A percentile compares a stretch with the other conserved stretches of the same genome.
Conservation (phyloP, 2,797 vertebrate genomes). For the Catamblyrhynchus diadema region DNA sequence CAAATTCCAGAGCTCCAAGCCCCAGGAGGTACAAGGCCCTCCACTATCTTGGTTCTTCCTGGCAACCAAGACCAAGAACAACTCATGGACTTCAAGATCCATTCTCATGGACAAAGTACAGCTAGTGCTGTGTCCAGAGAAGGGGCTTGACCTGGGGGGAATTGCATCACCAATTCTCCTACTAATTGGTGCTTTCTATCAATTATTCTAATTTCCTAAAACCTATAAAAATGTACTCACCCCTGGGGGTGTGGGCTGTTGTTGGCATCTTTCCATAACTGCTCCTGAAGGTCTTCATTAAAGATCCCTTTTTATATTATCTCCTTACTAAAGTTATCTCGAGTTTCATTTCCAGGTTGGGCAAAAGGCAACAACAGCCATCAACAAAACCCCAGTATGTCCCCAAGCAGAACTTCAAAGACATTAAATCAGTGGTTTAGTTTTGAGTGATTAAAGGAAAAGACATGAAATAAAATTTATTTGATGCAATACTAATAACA, state of each 20-base stretch:
- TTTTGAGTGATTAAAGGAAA: background rate
- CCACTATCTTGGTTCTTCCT: background rate
- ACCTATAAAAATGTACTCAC: background rate
- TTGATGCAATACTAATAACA: background rate
- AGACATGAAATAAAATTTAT: background rate
- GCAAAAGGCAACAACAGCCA: background rate
- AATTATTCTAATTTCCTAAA: background rate
- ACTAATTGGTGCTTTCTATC: background rate
- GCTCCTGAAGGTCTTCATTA: background rate
- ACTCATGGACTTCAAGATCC: rapidly evolving
- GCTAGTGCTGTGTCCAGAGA: background rate
- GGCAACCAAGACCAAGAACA: background rate
- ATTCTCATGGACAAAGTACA: background rate
- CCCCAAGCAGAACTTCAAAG: background rate
- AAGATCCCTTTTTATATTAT: background rate
- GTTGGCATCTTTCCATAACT: background rate
- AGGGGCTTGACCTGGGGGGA: background rate
- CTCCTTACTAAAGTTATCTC: background rate
- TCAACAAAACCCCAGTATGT: background rate
- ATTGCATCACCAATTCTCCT: background rate
- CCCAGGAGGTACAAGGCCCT: background rate
- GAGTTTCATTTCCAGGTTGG: background rate
- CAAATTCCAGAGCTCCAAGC: background rate
- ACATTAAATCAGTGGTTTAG: background rate
- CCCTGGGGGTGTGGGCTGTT: background rate